phyloP scores from a whole-genome alignment of 2,888 invertebrate species.

The Hartigia nigra region DNA sequence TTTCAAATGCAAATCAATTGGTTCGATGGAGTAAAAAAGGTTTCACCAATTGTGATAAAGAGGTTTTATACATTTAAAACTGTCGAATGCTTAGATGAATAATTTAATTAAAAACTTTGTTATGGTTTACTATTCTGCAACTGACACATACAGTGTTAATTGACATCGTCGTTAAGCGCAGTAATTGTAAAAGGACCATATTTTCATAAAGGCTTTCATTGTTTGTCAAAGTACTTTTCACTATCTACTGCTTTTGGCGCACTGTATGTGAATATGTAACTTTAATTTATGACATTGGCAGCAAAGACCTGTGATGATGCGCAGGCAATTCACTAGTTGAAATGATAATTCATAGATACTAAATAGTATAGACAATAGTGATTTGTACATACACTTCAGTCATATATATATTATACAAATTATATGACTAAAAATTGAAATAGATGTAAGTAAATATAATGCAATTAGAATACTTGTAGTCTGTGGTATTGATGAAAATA shows the following conservation, averaged over 20 bases:
- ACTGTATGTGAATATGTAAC: slow-evolving; percentile 8
- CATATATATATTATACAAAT: slow-evolving; percentile 22
- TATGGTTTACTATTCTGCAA: not conserved
- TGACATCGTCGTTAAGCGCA: not conserved
- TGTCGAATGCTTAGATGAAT: not conserved
- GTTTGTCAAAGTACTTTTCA: not conserved
- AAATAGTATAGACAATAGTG: slow-evolving; percentile 19
- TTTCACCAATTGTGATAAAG: no score
- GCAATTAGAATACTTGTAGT: slow-evolving; percentile 12
- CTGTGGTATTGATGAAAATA: slow-evolving; percentile 5
- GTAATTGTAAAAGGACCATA: not conserved
- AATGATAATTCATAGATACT: slow-evolving; percentile 17
- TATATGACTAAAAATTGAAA: slow-evolving; percentile 14
- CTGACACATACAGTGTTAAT: not conserved
- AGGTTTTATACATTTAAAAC: not conserved
- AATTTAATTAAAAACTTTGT: not conserved
- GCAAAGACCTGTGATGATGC: slow-evolving; percentile 10
- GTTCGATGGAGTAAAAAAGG: not conserved
- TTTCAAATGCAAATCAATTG: not conserved
- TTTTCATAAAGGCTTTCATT: not conserved
- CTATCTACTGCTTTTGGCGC: not conserved
- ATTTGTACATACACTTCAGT: slow-evolving; percentile 25
- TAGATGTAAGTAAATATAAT: slow-evolving; percentile 16
- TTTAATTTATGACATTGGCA: slow-evolving; percentile 15
- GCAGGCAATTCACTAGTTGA: slow-evolving; percentile 18